Percentiles rank a stretch among this genome's conserved stretches.
Evolutionary conservation across 2,888 invertebrate species (phyloP).

Genomic region (Acheta domesticus): DNA sequence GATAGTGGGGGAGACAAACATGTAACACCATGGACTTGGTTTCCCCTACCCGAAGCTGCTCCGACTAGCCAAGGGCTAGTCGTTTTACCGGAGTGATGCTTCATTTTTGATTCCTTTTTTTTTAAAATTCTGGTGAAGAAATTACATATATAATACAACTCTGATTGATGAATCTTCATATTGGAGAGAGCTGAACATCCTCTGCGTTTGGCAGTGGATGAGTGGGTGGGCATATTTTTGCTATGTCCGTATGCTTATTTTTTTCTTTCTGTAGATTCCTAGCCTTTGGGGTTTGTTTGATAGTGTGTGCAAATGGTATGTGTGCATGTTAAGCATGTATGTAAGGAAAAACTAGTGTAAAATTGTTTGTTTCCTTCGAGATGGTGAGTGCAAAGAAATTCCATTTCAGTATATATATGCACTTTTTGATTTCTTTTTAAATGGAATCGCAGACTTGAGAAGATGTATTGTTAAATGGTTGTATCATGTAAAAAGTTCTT

Average conservation of each 20-base stretch:
- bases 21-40: too few species aligned
- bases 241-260: background rate
- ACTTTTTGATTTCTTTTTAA: too few species aligned
- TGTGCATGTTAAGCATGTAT: too few species aligned
- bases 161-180: conserved; percentile 29
- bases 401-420: too few species aligned
- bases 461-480: too few species aligned
- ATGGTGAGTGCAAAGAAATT: too few species aligned
- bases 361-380: too few species aligned
- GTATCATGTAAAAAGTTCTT: too few species aligned
- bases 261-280: conserved; percentile 7
- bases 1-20: too few species aligned
- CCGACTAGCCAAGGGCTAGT: background rate
- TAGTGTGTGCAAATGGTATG: too few species aligned
- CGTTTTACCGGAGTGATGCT: background rate
- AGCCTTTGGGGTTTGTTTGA: background rate
- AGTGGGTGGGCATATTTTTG: conserved; percentile 18
- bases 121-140: background rate
- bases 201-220: background rate
- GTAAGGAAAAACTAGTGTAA: too few species aligned
- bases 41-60: background rate
- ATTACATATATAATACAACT: background rate
- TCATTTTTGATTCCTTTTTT: background rate
- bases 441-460: too few species aligned
- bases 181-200: conserved; percentile 26